These are phyloP conservation scores for Callyntrura sp. DNA, from an alignment of 2,888 invertebrate species.

Conservation along the genomic window DNA sequence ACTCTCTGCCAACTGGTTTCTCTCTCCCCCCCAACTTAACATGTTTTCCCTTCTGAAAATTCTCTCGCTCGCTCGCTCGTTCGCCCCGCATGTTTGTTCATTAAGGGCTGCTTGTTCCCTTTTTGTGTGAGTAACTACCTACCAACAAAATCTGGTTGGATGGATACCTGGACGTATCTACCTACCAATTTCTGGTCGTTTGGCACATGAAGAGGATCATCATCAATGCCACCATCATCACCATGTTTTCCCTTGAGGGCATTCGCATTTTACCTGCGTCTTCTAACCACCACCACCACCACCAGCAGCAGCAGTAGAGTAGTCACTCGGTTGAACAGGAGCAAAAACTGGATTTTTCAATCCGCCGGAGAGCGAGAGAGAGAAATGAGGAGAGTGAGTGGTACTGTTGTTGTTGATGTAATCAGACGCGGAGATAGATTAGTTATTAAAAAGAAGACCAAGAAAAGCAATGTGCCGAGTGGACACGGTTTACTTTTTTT, in stretches of 20 bases:
- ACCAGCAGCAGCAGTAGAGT: no score
- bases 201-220: conserved; percentile 36
- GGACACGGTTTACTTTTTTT: not conserved
- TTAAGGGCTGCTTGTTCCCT: conserved; percentile 73
- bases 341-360: conserved; percentile 47
- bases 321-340: not conserved
- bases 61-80: no score
- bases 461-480: not conserved
- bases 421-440: not conserved
- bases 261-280: conserved; percentile 45
- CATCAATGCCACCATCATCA: not conserved
- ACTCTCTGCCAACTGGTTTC: conserved; percentile 68
- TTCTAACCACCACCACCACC: not conserved
- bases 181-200: not conserved
- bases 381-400: not conserved
- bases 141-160: no score
- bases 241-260: conserved; percentile 69
- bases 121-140: conserved; percentile 20
- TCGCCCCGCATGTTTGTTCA: conserved; percentile 71
- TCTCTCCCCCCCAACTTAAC: no score
- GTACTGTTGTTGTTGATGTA: not conserved
- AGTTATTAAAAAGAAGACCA: not conserved
- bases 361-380: conserved; percentile 22
- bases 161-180: no score
- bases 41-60: no score